Conservation (phyloP, 30 jellyfish, hydroid and myxozoan genomes). For the Mastigias papua region DNA sequence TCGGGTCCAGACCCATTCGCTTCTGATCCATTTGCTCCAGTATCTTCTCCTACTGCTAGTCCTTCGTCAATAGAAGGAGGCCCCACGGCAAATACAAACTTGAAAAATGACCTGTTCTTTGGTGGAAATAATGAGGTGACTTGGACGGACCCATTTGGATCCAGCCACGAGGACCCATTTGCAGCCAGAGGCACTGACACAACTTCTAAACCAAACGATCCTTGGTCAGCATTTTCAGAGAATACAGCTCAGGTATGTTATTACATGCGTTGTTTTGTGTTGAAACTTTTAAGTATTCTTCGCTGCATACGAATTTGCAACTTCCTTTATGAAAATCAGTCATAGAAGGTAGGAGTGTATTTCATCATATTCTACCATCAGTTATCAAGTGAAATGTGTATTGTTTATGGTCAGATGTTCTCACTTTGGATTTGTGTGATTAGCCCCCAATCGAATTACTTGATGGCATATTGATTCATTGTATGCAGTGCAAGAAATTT, state of each 20-base stretch:
- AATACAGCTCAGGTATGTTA: slow-evolving; percentile 54
- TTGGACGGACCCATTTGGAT: slow-evolving; percentile 77
- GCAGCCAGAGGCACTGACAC: slow-evolving; percentile 54
- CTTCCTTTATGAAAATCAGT: background rate
- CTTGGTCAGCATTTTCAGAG: slow-evolving; percentile 91
- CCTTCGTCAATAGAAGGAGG: slow-evolving; percentile 23
- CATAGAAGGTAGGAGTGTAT: too few relatives aligned
- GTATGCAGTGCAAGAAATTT: too few relatives aligned
- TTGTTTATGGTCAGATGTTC: too few relatives aligned
- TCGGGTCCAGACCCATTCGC: slow-evolving; percentile 85
- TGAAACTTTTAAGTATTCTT: background rate
- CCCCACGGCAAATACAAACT: slow-evolving; percentile 16
- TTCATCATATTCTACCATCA: too few relatives aligned
- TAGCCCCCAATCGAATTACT: too few relatives aligned
- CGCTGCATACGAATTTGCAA: background rate
- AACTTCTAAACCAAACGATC: slow-evolving; percentile 36
- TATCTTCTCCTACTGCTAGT: slow-evolving; percentile 20
- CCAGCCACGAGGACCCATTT: slow-evolving; percentile 76
- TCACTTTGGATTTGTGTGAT: too few relatives aligned
- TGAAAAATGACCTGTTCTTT: slow-evolving; percentile 34
- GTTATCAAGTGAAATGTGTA: too few relatives aligned
- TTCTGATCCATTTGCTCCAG: slow-evolving; percentile 84
- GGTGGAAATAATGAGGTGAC: slow-evolving; percentile 47
- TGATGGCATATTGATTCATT: too few relatives aligned
- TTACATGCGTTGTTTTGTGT: background rate